A percentile compares a stretch with the other conserved stretches of the same genome.
Evolutionary conservation across 2,113 vertebrate genomes (phyloP).

Genomic region (Xyliphius kryptos): DNA sequence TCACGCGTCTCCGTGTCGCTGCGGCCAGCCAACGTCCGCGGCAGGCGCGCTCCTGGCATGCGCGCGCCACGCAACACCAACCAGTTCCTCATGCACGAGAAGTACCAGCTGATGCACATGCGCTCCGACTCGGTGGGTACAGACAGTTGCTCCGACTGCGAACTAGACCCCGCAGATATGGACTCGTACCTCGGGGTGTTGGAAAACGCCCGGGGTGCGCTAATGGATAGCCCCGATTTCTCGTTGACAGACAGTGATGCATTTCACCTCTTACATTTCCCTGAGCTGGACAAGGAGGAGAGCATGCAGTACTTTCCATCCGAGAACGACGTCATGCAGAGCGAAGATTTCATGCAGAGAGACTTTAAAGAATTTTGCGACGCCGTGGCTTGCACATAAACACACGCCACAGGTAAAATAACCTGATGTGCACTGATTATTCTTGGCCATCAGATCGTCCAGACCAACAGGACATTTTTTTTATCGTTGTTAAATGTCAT

Average conservation of each 20-base stretch:
- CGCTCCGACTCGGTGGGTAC: slow-evolving; percentile 78
- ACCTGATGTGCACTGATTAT: too few species aligned
- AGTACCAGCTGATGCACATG: slow-evolving; percentile 79
- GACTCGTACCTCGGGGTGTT: slow-evolving; percentile 78
- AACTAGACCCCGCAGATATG: slow-evolving; percentile 76
- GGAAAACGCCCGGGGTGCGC: slow-evolving; percentile 77
- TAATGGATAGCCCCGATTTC: slow-evolving; percentile 60
- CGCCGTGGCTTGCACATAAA: slow-evolving; percentile 52
- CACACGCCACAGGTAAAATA: too few species aligned
- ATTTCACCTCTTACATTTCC: slow-evolving; percentile 36
- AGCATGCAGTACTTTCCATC: slow-evolving; percentile 82
- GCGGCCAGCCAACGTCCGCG: slow-evolving; percentile 72
- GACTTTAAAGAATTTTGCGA: slow-evolving; percentile 81
- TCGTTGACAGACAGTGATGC: neutral
- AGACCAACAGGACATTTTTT: too few species aligned
- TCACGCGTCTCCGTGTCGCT: slow-evolving; percentile 57
- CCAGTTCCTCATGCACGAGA: slow-evolving; percentile 84
- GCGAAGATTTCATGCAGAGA: slow-evolving; percentile 78
- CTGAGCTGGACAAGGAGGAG: slow-evolving; percentile 60
- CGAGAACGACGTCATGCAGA: slow-evolving; percentile 75
- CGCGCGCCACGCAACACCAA: slow-evolving; percentile 81
- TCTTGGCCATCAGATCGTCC: too few species aligned
- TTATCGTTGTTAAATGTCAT: too few species aligned
- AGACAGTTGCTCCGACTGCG: slow-evolving; percentile 76
- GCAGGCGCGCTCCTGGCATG: slow-evolving; percentile 73